These are phyloP conservation scores for Colossoma macropomum DNA, from an alignment of 2,113 vertebrate genomes.

Conservation along the genomic window DNA sequence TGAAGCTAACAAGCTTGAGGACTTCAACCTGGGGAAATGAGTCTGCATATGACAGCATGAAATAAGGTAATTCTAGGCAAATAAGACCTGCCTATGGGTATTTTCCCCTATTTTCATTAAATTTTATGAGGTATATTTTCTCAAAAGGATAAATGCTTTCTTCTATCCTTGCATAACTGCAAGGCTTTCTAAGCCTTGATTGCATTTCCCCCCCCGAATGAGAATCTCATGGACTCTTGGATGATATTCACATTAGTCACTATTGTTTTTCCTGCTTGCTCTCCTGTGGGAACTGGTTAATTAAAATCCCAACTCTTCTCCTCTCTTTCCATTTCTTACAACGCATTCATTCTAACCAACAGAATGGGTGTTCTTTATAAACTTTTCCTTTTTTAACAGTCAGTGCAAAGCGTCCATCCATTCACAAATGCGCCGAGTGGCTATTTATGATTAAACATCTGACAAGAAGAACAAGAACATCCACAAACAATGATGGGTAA, in stretches of 20 bases:
- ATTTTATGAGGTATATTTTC: constrained; percentile 43
- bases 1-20: constrained; percentile 9
- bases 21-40: constrained; percentile 34
- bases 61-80: constrained; percentile 33
- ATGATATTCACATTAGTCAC: constrained; percentile 46
- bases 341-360: neutral
- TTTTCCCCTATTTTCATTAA: constrained; percentile 27
- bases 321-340: neutral
- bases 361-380: constrained; percentile 4
- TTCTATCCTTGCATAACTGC: constrained; percentile 33
- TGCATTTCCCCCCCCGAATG: neutral
- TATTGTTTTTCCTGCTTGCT: constrained; percentile 33
- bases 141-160: constrained; percentile 31
- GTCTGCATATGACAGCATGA: constrained; percentile 31
- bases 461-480: constrained; percentile 43
- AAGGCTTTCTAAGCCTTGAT: constrained; percentile 23
- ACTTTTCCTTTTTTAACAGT: neutral
- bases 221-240: constrained; percentile 24
- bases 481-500: constrained; percentile 13
- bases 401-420: constrained; percentile 6
- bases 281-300: constrained; percentile 37
- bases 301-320: constrained; percentile 33
- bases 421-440: constrained; percentile 5
- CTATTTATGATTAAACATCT: constrained; percentile 49
- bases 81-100: constrained; percentile 10